Evolutionary conservation across 2,113 vertebrate species (phyloP), one percentile per base, ranked within the genome.

Genomic region (Trogon melanurus): DNA sequence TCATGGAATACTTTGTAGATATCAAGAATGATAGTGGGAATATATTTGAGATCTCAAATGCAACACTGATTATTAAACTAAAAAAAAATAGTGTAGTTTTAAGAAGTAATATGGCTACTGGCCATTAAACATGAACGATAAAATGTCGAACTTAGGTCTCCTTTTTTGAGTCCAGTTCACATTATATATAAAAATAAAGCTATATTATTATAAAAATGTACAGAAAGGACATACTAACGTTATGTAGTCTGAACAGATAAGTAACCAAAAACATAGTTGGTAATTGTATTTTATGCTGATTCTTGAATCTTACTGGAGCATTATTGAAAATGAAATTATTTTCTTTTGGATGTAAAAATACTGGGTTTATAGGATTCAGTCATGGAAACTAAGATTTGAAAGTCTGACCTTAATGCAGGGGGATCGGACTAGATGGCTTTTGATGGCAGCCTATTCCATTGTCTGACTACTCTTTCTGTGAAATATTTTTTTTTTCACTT

Each of bases 181-280:
- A 51, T 12, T 26, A 9, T 32, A 17, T 38, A 22, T 30, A 25
- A 58, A 70, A 71, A 32, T 30, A 38, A 86, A 60, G 3, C 2
- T 72, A 1, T 34, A n/a, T 61, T 50, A 4, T 34, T 38, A 13
- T 13, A 5, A 78, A 4, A 23, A 45, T 48, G 32, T 67, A 23
- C 13, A 56, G 75, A 91, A 74, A 4, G 4, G 8, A 29, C 11
- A 66, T 6, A 50, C 3, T 79, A 22, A 82, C n/a, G 34, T 50
- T 34, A 23, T 50, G 9, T 9, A 62, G 3, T 83, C 30, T 45
- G 26, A 72, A 62, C 22, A 62, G 20, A 32, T 53, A 83, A 45
- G 4, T 58, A 83, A 54, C 29, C 0, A 2, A 71, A 48, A 21
- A 19, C 2, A 15, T n/a, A 50, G 15, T 3, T 29, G 6, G 5